Percentiles rank a stretch among this genome's conserved stretches.
phyloP scores from a whole-genome alignment of 2,888 invertebrate species.

The Phoenoteleia sp. region DNA sequence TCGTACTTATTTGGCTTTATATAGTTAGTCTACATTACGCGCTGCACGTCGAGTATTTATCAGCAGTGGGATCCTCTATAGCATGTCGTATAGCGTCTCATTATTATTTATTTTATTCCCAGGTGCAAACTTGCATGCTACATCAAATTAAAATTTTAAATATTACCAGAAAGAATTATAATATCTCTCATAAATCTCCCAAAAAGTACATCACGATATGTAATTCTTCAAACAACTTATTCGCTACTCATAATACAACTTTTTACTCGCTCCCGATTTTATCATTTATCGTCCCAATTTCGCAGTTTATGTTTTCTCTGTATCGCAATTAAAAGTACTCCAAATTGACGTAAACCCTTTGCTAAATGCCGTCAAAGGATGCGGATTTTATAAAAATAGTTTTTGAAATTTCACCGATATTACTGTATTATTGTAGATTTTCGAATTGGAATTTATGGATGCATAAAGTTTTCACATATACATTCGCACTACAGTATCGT shows the following conservation, averaged over 20 bases:
- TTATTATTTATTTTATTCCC: conserved; percentile 60
- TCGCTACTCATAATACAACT: no score
- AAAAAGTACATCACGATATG: no score
- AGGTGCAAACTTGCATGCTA: conserved; percentile 21
- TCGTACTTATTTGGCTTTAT: conserved; percentile 78
- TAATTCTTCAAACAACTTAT: no score
- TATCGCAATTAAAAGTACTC: background rate
- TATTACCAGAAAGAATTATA: background rate
- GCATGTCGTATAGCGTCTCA: conserved; percentile 44
- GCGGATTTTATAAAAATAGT: background rate
- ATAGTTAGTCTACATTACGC: conserved; percentile 74
- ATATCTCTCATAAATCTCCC: no score
- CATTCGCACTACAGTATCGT: conserved; percentile 40
- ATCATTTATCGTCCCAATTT: no score
- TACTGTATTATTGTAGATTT: conserved; percentile 47
- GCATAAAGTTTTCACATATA: conserved; percentile 57
- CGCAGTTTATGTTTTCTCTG: no score
- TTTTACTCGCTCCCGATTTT: no score
- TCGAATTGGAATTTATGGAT: conserved; percentile 58
- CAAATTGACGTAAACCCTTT: background rate
- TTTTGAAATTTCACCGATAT: conserved; percentile 7
- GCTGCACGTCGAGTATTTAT: conserved; percentile 49
- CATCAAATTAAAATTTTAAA: conserved; percentile 37
- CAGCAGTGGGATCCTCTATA: conserved; percentile 37
- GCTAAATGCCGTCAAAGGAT: background rate